Conservation (phyloP, 23 tunicate genomes). For the Halocynthia aurantium region DNA sequence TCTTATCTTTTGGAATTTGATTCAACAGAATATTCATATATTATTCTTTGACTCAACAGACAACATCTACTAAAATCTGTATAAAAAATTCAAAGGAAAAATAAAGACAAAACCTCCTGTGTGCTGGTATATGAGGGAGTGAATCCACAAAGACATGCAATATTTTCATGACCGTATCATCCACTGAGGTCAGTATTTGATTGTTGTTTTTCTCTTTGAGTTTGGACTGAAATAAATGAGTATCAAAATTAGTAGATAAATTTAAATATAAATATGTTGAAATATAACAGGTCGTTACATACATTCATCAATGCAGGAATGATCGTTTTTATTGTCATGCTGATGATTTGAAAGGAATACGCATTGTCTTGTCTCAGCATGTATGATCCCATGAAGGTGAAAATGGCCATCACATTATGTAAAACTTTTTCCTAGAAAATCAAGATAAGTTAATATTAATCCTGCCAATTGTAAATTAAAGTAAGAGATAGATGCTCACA, state of each 20-base stretch:
- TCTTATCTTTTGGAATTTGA: too few species aligned
- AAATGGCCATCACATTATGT: constrained; percentile 67
- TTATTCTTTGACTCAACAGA: too few species aligned
- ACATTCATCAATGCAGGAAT: constrained; percentile 42
- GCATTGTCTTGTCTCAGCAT: constrained; percentile 60
- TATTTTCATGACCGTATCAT: constrained; percentile 31
- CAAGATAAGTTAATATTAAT: not conserved
- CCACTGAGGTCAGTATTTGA: not conserved
- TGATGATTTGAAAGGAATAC: constrained; percentile 63
- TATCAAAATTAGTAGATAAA: not conserved
- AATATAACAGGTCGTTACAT: too few species aligned
- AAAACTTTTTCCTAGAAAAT: constrained; percentile 54
- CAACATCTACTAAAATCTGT: too few species aligned
- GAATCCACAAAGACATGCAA: constrained; percentile 73
- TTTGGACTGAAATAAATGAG: not conserved
- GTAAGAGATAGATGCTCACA: constrained; percentile 8
- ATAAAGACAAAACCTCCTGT: constrained; percentile 29
- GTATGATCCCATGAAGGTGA: constrained; percentile 69
- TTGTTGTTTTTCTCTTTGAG: not conserved
- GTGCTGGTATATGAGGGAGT: constrained; percentile 51
- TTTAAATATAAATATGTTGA: not conserved
- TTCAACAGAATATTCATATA: too few species aligned
- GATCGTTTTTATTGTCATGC: constrained; percentile 35
- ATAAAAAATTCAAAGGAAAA: too few species aligned
- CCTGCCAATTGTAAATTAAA: not conserved